Evolutionary conservation across 2,888 invertebrate genomes (phyloP), one percentile per base, ranked within the genome.

Genomic region (Rugalucina vietnamica): DNA sequence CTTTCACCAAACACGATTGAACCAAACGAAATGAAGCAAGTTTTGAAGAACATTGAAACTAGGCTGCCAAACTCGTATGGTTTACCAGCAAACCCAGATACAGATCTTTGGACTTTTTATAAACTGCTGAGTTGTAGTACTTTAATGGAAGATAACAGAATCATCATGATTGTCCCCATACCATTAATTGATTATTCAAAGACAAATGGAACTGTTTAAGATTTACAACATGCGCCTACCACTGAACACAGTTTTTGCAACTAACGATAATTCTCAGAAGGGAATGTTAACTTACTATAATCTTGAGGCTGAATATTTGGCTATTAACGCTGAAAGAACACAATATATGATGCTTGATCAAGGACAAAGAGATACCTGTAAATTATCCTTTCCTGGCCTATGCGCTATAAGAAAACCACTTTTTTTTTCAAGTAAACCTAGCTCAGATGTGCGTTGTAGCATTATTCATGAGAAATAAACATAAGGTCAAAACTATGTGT

Each of bases 41-140:
- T 78, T 10, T 39, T 81, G 24, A 21, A 49, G 21, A 50, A 77
- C 1, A 76, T 82, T 29, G 1, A 80, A 76, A 3, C 65, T 8
- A 54, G 72, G 71, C 24, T 70, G 39, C 82, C 77, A 29, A 34
- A 29, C 32, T 74, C 32, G 21, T 34, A 69, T 10, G 36, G 70
- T 69, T 57, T 82, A 65, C 73, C 80, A 50, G 50, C 10, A n/a
- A 74, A 78, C 60, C 81, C 81, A n/a, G 57, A 37, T 21, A 69
- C 34, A 24, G 43, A 81, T 32, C 73, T 77, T 32, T 81, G 81
- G 81, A 37, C 76, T 69, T 77, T 77, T 57, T 81, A 77, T 69
- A 73, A 81, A 27, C 54, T 24, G 29, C 32, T 76, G 14, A 71
- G 50, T 10, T 81, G 81, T 73, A 37, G 32, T 14, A 34, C 77